phyloP scores from a whole-genome alignment of 2,797 vertebrate genomes.

The Pipistrellus kuhlii region DNA sequence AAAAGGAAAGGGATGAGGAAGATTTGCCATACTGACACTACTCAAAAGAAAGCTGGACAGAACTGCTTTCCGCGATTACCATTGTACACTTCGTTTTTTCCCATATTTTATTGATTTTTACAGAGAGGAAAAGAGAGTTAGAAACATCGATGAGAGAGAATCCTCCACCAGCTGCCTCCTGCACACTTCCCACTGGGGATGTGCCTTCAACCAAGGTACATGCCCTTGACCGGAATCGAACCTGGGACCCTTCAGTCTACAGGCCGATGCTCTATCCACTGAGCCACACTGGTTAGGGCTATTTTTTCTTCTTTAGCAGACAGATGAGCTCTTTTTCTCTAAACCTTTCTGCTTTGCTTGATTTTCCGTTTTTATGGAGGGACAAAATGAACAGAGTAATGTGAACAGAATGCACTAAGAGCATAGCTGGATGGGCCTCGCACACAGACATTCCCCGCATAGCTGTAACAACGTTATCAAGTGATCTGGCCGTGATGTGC shows the following conservation, averaged over 20 bases:
- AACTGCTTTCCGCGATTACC: neutral
- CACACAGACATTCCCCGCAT: neutral
- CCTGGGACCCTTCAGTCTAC: too few species aligned
- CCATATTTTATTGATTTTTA: too few species aligned
- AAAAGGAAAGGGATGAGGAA: neutral
- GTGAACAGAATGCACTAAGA: neutral
- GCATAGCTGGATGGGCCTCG: neutral
- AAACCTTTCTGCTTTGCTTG: conserved; percentile 10
- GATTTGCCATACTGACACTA: neutral
- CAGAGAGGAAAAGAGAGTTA: too few species aligned
- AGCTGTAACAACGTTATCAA: conserved; percentile 14
- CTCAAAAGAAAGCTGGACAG: neutral
- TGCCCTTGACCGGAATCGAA: too few species aligned
- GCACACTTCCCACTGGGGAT: too few species aligned
- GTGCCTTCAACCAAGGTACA: too few species aligned
- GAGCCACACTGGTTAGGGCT: too few species aligned
- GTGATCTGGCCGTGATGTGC: neutral
- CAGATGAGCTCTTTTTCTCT: neutral
- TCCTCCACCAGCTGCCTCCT: too few species aligned
- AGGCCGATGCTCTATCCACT: too few species aligned
- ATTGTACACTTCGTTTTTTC: neutral
- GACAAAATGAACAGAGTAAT: neutral
- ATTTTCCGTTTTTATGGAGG: neutral
- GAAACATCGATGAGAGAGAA: too few species aligned
- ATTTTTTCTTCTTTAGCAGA: conserved; percentile 30